A percentile compares a stretch with the other conserved stretches of the same genome.
Conservation (phyloP, 2,113 vertebrate species). For the Rutilus rutilus region DNA sequence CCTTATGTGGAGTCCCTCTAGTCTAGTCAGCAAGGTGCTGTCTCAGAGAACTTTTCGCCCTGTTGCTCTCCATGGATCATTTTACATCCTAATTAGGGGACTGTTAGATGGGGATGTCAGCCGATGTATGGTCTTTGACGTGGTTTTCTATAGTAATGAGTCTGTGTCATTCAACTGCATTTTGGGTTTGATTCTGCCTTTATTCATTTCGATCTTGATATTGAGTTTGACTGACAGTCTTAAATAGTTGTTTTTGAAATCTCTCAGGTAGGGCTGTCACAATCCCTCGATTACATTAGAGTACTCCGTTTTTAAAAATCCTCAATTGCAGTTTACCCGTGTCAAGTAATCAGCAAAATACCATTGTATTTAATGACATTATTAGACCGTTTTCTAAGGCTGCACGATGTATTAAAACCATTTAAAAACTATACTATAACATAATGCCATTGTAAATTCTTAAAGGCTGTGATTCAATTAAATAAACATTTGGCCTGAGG, state of each 20-base stretch:
- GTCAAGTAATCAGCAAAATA: too few relatives aligned
- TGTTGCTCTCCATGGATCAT: neutral
- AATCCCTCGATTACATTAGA: too few relatives aligned
- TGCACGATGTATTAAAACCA: too few relatives aligned
- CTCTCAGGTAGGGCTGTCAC: too few relatives aligned
- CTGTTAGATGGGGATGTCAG: neutral
- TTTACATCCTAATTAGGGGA: constrained; percentile 15
- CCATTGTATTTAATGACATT: too few relatives aligned
- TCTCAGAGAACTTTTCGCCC: constrained; percentile 22
- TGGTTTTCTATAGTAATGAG: neutral
- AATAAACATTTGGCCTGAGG: too few relatives aligned
- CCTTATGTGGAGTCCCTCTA: constrained; percentile 36
- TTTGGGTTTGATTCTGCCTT: neutral
- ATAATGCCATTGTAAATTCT: too few relatives aligned
- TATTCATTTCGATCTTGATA: neutral
- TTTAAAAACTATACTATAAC: too few relatives aligned
- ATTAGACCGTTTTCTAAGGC: too few relatives aligned
- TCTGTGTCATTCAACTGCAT: neutral
- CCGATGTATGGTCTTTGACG: neutral
- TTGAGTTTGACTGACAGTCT: neutral
- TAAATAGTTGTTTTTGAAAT: neutral
- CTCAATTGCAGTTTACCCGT: too few relatives aligned
- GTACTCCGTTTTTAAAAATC: too few relatives aligned
- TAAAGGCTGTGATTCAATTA: too few relatives aligned
- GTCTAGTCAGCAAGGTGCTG: constrained; percentile 5